phyloP scores from a whole-genome alignment of 2,797 vertebrate genomes.

The Hapalemur alaotrensis region DNA sequence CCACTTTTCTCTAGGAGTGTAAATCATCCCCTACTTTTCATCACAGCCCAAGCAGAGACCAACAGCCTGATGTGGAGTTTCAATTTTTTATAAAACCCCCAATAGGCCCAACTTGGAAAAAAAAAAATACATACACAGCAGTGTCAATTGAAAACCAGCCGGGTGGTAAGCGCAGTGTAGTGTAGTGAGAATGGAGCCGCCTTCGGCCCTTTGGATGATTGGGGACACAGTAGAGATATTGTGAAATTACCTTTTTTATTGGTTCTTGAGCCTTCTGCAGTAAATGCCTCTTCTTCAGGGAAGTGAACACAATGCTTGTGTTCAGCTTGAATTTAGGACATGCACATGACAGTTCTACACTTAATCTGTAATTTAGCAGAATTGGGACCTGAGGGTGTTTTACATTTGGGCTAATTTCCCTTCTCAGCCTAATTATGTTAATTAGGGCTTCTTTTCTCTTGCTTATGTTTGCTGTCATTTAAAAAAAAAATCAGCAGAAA shows the following conservation, averaged over 20 bases:
- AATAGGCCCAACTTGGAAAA: conserved; percentile 27
- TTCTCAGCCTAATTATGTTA: conserved; percentile 57
- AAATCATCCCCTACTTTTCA: background rate
- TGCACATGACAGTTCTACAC: background rate
- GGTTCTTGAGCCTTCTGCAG: conserved; percentile 82
- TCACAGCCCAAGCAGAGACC: background rate
- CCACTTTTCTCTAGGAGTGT: background rate
- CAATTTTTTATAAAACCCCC: conserved; percentile 59
- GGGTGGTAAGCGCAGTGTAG: conserved; percentile 72
- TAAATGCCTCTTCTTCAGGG: conserved; percentile 83
- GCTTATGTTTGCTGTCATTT: conserved; percentile 43
- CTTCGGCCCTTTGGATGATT: conserved; percentile 82
- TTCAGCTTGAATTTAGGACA: conserved; percentile 60
- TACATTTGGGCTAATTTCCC: conserved; percentile 77
- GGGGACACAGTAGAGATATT: conserved; percentile 83
- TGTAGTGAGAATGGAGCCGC: conserved; percentile 72
- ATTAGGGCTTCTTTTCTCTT: conserved; percentile 40
- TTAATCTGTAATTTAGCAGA: conserved; percentile 75
- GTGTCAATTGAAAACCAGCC: conserved; percentile 83
- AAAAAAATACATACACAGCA: conserved; percentile 45
- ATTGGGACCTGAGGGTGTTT: conserved; percentile 69
- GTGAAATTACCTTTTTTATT: conserved; percentile 86
- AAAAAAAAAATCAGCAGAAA: background rate
- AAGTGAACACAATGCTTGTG: conserved; percentile 80
- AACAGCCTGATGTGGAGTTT: background rate